Conservation (phyloP, 2,888 invertebrate genomes). For the Sicus ferrugineus region DNA sequence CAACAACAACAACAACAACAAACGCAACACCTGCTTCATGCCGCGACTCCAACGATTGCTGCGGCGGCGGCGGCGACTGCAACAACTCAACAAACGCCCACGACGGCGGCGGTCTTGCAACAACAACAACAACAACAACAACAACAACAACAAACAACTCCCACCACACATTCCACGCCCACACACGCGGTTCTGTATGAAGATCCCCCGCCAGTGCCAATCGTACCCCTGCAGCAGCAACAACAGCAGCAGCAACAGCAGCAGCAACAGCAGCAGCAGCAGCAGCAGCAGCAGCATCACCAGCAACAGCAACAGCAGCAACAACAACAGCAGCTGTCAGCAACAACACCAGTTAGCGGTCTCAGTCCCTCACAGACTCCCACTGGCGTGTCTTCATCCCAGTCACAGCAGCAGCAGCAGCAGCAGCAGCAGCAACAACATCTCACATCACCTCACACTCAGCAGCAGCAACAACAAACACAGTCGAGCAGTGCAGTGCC, state of each 20-base stretch:
- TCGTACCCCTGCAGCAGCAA: constrained; percentile 58
- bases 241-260: constrained; percentile 54
- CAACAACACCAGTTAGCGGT: constrained; percentile 56
- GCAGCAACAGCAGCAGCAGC: constrained; percentile 53
- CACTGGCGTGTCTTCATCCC: constrained; percentile 48
- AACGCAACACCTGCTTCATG: constrained; percentile 40
- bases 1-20: constrained; percentile 45
- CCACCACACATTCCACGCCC: constrained; percentile 67
- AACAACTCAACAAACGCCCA: constrained; percentile 35
- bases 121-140: constrained; percentile 57
- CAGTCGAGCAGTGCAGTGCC: constrained; percentile 57
- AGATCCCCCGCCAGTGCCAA: constrained; percentile 64
- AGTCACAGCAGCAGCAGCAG: constrained; percentile 45
- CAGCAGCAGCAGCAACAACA: constrained; percentile 51
- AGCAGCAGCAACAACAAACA: constrained; percentile 51
- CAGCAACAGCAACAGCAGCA: constrained; percentile 54
- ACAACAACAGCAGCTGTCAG: constrained; percentile 55
- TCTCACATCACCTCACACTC: constrained; percentile 57
- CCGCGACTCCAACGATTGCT: constrained; percentile 55
- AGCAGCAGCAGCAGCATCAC: constrained; percentile 57
- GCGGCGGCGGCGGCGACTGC: constrained; percentile 24
- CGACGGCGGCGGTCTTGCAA: constrained; percentile 40
- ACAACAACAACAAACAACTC: constrained; percentile 64
- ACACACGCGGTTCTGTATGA: constrained; percentile 69
- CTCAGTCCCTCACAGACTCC: constrained; percentile 59